Base-by-base conservation (phyloP, 2,888 invertebrate species). In the Limnephilus lunatus region DNA sequence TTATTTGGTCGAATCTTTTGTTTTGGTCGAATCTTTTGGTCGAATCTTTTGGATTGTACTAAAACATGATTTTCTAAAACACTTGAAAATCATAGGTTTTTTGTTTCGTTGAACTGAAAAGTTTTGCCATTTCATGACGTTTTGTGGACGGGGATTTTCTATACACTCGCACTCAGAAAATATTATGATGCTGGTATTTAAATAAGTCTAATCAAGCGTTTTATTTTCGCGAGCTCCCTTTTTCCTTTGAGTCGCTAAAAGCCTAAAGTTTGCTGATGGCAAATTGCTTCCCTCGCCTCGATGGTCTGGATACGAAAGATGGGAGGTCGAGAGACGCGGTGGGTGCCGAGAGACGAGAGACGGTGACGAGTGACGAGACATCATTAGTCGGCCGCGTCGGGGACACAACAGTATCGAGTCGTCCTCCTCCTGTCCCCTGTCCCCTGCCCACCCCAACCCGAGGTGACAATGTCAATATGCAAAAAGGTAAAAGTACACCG, bases 391-490 rank as follows among this genome's bases (percentile, higher is more conserved):
- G 89, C 81, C 35, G 81, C 19, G 53, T 25, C 53, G 53, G n/a
- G 32, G 25, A 68, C 81, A 68, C 81, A 89, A 89, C 89, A 81
- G 89, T 89, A 89, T 89, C 89, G 35, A 80, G 44, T 89, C 89
- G 53, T 89, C 81, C 25, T 15, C 44, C 44, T 4, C 32, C 32
- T 32, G 25, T 2, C 85, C 85, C 44, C 85, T 14, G n/a, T 19
- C 35, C 19, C 3, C 53, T 1, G 15, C 53, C 53, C 4, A 9
- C 53, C 1, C 53, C 25, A 19, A 5, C 19, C 25, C 85, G 32
- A 39, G 85, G 39, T 39, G 85, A 85, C 12, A 85, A 85, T 15
- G 85, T 39, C 85, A 44, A 44, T 44, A 39, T 4, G 85, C n/a
- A 85, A 12, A 85, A 85, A 85, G 85, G 85, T 68, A 85, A 39